Evolutionary conservation across 2,797 vertebrate species (phyloP), one percentile per base, ranked within the genome.

Genomic region (Onychomys torridus): DNA sequence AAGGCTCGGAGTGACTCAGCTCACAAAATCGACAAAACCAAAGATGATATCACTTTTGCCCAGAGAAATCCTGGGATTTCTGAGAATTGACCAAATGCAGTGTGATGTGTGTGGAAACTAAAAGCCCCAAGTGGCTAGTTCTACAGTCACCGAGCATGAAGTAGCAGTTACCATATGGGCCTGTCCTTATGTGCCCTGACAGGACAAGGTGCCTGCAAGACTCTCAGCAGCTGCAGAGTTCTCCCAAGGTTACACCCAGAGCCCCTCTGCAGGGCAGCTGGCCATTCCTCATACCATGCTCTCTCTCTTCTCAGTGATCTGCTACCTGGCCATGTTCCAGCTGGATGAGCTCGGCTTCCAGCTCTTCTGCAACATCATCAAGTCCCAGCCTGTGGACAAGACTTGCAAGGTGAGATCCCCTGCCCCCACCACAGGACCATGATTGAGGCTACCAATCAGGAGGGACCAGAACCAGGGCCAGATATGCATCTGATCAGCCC

Each of bases 291-390:
- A 7, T 10, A 2, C 67, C 4, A 2, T 32, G 2, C 1, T 32
- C 21, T 61, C 32, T 71, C 78, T 61, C 32, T 71, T 75, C 91
- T 11, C 92, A 99, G 99, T 99, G 97, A 98, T 99, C 97, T 99
- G 99, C 97, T 99, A 99, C 97, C 98, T 99, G 95, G 98, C 99
- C 92, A 98, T 97, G 2, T 99, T 99, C 98, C 98, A 97, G 91
- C 98, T 99, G 34, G 99, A 99, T 89, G 99, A 99, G 61, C 98
- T 99, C 0, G 99, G 99, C 97, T 88, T 99, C 92, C 98, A 98
- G 83, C 40, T 77, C 84, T 99, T 99, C 97, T 97, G 98, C 63
- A 98, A 96, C 98, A 99, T 99, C 85, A 77, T 99, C 91, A 99
- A 97, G 97, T 99, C 99, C 77, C 98, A 99, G 98, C 99, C 99